Conservation (phyloP, 2,113 vertebrate species). For the Synchiropus splendidus region DNA sequence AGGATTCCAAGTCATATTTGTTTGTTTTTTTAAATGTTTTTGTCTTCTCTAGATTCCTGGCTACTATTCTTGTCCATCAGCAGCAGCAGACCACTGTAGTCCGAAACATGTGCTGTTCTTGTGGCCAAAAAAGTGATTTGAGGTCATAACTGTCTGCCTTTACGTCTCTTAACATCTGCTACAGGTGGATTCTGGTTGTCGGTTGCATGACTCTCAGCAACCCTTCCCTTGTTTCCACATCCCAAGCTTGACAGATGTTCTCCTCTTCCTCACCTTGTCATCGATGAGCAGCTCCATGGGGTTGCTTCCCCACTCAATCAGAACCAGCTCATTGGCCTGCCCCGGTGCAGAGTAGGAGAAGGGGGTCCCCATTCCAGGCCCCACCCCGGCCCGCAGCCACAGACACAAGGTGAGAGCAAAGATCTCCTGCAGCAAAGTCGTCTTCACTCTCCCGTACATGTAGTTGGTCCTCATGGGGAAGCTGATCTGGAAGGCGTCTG, state of each 20-base stretch:
- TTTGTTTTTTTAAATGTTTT: too few relatives aligned
- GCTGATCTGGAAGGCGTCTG: conserved; percentile 62
- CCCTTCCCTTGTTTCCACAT: neutral
- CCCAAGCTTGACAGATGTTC: neutral
- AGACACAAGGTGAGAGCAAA: conserved; percentile 70
- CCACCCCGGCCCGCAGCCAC: conserved; percentile 60
- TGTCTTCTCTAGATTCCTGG: too few relatives aligned
- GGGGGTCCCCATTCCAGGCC: conserved; percentile 61
- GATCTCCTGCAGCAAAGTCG: conserved; percentile 63
- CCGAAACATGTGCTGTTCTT: too few relatives aligned
- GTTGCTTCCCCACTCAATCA: conserved; percentile 72
- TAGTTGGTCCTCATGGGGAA: conserved; percentile 73
- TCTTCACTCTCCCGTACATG: conserved; percentile 67
- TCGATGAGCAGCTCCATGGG: conserved; percentile 69
- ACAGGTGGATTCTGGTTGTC: too few relatives aligned
- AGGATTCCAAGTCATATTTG: too few relatives aligned
- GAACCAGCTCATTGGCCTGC: conserved; percentile 71
- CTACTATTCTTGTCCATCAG: too few relatives aligned
- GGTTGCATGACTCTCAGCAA: too few relatives aligned
- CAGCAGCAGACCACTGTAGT: too few relatives aligned
- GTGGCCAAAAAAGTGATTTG: too few relatives aligned
- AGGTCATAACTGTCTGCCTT: too few relatives aligned
- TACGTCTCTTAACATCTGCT: too few relatives aligned
- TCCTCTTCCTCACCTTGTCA: conserved; percentile 56
- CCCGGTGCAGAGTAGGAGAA: conserved; percentile 71